Evolutionary conservation across 2,797 vertebrate species (phyloP).

Genomic region (Pseudochirops cupreus): DNA sequence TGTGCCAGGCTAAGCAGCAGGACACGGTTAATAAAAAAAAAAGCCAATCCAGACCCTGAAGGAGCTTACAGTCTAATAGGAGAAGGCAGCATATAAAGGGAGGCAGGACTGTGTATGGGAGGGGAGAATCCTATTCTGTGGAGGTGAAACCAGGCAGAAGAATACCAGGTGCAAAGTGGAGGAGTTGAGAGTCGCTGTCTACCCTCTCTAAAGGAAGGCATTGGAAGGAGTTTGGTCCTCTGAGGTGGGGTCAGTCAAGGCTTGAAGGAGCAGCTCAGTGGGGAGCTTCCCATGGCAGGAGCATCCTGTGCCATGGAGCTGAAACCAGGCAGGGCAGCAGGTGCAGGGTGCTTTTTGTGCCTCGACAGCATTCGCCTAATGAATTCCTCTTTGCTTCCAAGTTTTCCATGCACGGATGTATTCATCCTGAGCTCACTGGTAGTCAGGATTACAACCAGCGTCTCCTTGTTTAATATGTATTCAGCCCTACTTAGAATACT

Average conservation of each 20-base stretch:
- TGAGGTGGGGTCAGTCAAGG: not conserved
- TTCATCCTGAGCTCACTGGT: constrained; percentile 45
- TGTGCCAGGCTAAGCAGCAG: not conserved
- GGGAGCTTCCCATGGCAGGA: not conserved
- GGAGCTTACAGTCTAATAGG: not conserved
- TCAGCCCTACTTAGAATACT: constrained; percentile 23
- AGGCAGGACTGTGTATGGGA: not conserved
- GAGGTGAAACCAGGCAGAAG: not conserved
- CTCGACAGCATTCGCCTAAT: not conserved
- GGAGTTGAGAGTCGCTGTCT: not conserved
- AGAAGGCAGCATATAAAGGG: not conserved
- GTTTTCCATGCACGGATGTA: not conserved
- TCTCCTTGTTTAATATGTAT: constrained; percentile 55
- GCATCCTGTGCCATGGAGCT: not conserved
- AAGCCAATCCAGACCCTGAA: not conserved
- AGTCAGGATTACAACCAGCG: constrained; percentile 32
- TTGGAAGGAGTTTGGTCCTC: not conserved
- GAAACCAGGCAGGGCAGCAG: not conserved
- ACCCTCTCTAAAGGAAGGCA: too few species aligned
- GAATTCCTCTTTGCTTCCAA: constrained; percentile 57
- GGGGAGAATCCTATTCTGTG: not conserved
- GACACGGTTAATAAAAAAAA: not conserved
- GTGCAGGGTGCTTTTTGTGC: not conserved
- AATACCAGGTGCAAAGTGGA: not conserved
- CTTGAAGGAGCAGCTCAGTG: too few species aligned